Evolutionary conservation across 2,797 vertebrate species (phyloP).

Genomic region (Iguana delicatissima): DNA sequence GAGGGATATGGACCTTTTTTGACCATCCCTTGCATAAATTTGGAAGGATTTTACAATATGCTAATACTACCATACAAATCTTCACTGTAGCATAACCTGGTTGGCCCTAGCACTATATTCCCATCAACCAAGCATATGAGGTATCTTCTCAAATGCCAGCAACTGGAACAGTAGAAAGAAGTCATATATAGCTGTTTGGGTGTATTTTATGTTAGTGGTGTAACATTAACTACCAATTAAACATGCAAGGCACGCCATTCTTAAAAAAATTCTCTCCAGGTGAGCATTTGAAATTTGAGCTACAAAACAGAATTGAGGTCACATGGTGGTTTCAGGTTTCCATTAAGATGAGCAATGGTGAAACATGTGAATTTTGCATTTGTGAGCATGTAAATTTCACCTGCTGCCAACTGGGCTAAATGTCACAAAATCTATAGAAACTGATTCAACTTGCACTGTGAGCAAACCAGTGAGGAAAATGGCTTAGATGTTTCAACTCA

Average conservation of each 20-base stretch:
- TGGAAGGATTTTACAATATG: background rate
- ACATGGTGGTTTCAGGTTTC: background rate
- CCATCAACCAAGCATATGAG: background rate
- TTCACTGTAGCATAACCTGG: background rate
- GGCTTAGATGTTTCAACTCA: background rate
- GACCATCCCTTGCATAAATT: background rate
- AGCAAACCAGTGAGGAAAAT: background rate
- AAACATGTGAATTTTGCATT: background rate
- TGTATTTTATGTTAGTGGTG: background rate
- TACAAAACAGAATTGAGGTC: background rate
- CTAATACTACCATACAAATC: background rate
- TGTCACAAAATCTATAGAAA: slow-evolving; percentile 13
- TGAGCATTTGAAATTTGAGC: background rate
- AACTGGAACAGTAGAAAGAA: background rate
- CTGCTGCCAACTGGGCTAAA: background rate
- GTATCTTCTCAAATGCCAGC: background rate
- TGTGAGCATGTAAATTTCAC: background rate
- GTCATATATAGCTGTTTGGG: background rate
- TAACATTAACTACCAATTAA: background rate
- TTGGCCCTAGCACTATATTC: background rate
- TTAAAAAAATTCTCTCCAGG: background rate
- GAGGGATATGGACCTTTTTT: background rate
- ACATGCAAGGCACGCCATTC: background rate
- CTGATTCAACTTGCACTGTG: background rate
- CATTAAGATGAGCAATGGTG: background rate